A percentile compares a stretch with the other conserved stretches of the same genome.
Conservation (phyloP, 2,113 vertebrate genomes). For the Desmodus rotundus region DNA sequence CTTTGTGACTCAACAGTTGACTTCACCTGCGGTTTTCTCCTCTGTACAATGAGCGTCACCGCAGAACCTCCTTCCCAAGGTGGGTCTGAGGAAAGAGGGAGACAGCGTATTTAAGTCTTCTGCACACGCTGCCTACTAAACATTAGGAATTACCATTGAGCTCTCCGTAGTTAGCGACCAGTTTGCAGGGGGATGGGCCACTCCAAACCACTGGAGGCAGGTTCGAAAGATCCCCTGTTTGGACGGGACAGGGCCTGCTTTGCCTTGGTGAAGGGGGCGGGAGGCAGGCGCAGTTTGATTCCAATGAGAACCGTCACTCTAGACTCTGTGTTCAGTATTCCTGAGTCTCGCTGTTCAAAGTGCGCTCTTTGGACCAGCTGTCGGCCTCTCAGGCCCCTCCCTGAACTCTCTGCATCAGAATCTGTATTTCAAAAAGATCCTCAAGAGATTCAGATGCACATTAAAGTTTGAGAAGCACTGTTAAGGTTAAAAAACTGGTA, state of each 20-base stretch:
- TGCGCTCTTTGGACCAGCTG: background rate
- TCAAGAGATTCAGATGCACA: background rate
- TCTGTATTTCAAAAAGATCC: background rate
- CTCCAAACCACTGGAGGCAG: accelerated
- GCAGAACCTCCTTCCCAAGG: background rate
- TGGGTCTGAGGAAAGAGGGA: background rate
- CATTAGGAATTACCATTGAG: accelerated
- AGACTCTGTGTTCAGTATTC: accelerated
- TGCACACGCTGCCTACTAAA: accelerated
- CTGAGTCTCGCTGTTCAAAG: accelerated
- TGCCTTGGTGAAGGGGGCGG: background rate
- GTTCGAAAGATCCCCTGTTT: background rate
- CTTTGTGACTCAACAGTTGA: accelerated
- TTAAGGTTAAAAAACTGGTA: background rate
- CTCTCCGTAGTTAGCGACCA: background rate
- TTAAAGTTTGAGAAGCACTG: background rate
- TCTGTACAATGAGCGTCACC: background rate
- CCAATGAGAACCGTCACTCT: accelerated
- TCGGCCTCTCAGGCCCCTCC: background rate
- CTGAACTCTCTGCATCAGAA: background rate
- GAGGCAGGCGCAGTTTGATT: background rate
- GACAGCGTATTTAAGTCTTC: accelerated
- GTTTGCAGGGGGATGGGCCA: background rate
- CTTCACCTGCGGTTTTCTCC: background rate
- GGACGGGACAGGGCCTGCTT: too few relatives aligned